phyloP scores from a whole-genome alignment of 2,888 invertebrate species.

The Antheraea yamamai region DNA sequence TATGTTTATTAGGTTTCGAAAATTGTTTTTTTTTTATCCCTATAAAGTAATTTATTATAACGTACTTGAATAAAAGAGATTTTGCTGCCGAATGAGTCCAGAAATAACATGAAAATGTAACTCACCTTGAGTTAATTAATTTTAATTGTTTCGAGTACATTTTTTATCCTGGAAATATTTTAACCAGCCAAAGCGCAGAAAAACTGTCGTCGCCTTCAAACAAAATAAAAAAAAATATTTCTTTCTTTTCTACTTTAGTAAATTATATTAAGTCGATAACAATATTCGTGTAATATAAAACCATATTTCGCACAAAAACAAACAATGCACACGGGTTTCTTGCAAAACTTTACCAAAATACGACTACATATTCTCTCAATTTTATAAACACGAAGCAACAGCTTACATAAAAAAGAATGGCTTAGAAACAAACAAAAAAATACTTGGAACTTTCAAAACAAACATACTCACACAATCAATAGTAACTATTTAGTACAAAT shows the following conservation, averaged over 20 bases:
- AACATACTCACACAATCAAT: slow-evolving; percentile 53
- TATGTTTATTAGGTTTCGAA: slow-evolving; percentile 24
- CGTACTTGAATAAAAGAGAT: background rate
- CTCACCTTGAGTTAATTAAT: background rate
- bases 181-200: background rate
- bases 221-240: background rate
- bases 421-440: slow-evolving; percentile 57
- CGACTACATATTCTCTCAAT: background rate
- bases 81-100: slow-evolving; percentile 1
- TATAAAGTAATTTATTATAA: slow-evolving; percentile 1
- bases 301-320: background rate
- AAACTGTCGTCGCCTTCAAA: background rate
- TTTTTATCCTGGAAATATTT: background rate
- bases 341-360: background rate
- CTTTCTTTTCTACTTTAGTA: background rate
- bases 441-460: slow-evolving; percentile 61
- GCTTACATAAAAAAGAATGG: slow-evolving; percentile 58
- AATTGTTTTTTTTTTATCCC: background rate
- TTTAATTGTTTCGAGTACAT: background rate
- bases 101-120: background rate
- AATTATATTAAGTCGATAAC: background rate
- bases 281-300: too few relatives aligned
- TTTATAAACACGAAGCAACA: slow-evolving; percentile 34
- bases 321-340: background rate
- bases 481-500: slow-evolving; percentile 56